Evolutionary conservation across 2,797 vertebrate genomes (phyloP).

Genomic region (Zalophus californianus): DNA sequence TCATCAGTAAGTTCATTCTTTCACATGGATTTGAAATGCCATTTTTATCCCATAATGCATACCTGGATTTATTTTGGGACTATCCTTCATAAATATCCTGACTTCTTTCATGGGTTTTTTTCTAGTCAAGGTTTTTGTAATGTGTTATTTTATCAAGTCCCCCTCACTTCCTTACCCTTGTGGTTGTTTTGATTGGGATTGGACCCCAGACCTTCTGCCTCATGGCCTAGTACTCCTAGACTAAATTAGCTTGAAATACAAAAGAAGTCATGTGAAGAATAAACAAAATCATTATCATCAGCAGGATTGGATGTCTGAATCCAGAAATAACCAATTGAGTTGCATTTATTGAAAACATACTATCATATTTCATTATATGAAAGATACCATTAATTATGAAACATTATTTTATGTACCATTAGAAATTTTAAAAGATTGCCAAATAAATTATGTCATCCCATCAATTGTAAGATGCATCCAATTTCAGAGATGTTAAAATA

Average conservation of each 20-base stretch:
- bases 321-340: not conserved
- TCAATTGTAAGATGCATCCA: constrained; percentile 7
- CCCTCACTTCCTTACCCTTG: not conserved
- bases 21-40: not conserved
- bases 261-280: not conserved
- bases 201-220: not conserved
- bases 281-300: not conserved
- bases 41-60: constrained; percentile 4
- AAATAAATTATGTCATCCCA: not conserved
- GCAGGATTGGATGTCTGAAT: not conserved
- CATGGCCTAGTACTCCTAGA: not conserved
- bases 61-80: not conserved
- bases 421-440: not conserved
- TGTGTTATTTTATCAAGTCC: not conserved
- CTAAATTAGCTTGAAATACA: not conserved
- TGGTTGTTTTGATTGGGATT: not conserved
- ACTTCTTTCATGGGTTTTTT: not conserved
- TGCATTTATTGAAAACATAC: constrained; percentile 49
- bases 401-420: constrained; percentile 34
- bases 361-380: constrained; percentile 11
- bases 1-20: not conserved
- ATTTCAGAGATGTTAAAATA: constrained; percentile 40
- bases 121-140: not conserved
- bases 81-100: not conserved
- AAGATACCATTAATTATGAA: not conserved